Conservation (phyloP, 2,888 invertebrate genomes). For the Oscheius sp. region DNA sequence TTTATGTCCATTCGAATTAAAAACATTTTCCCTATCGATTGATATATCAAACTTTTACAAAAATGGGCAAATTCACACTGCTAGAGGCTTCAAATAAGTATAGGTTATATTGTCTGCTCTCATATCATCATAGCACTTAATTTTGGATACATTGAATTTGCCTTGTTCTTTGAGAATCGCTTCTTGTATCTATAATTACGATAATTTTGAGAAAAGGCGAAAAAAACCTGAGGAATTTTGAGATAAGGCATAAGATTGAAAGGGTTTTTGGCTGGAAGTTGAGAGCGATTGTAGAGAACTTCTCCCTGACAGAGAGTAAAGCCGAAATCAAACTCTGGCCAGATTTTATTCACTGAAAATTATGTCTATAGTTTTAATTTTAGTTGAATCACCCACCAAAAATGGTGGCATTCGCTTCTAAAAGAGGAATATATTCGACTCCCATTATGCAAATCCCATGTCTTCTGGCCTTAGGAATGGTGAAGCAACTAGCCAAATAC, state of each 20-base stretch:
- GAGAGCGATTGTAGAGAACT: neutral
- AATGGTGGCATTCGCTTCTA: neutral
- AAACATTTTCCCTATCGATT: too few relatives aligned
- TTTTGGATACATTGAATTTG: conserved; percentile 17
- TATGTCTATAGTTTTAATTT: neutral
- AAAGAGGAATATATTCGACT: neutral
- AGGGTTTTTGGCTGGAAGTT: neutral
- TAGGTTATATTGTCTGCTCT: too few relatives aligned
- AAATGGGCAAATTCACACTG: too few relatives aligned
- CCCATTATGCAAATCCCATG: conserved; percentile 1
- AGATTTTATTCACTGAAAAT: conserved; percentile 15
- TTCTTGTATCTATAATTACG: conserved; percentile 15
- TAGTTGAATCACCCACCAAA: neutral
- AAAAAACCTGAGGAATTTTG: neutral
- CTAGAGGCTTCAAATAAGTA: too few relatives aligned
- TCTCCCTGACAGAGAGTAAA: neutral
- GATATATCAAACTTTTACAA: too few relatives aligned
- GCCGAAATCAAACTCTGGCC: conserved; percentile 6
- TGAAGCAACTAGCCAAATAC: neutral
- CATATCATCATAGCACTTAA: too few relatives aligned
- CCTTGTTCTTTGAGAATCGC: neutral
- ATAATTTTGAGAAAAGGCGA: too few relatives aligned
- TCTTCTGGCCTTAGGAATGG: neutral
- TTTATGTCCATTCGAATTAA: too few relatives aligned
- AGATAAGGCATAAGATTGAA: neutral